Conservation (phyloP, 2,113 vertebrate genomes). For the Dipodomys stephensi region DNA sequence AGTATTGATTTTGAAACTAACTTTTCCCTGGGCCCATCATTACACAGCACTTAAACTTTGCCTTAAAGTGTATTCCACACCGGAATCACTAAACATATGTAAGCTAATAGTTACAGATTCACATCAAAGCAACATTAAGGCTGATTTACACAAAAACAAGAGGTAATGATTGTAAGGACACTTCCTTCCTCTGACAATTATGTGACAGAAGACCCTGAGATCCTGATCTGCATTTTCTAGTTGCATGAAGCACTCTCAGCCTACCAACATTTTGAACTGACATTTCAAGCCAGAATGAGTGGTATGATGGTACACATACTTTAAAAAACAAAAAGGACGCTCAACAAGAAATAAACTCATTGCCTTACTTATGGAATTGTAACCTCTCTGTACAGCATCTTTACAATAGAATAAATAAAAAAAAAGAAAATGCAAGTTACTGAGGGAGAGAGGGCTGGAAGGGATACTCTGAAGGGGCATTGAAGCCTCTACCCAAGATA, state of each 20-base stretch:
- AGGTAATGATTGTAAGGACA: fast-evolving
- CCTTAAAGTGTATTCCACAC: slow-evolving; percentile 16
- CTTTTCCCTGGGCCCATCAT: not conserved
- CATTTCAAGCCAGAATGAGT: not conserved
- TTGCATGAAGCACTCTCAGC: not conserved
- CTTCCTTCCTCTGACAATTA: not conserved
- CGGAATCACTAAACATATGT: not conserved
- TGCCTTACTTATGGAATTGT: too few relatives aligned
- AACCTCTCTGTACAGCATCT: too few relatives aligned
- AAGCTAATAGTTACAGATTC: not conserved
- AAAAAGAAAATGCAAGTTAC: not conserved
- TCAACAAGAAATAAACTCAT: too few relatives aligned
- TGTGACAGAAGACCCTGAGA: not conserved
- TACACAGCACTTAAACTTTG: too few relatives aligned
- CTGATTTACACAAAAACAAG: slow-evolving; percentile 3
- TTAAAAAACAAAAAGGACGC: not conserved
- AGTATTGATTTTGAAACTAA: slow-evolving; percentile 3
- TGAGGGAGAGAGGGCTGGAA: not conserved
- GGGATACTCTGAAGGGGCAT: not conserved
- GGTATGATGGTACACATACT: not conserved
- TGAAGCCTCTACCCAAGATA: slow-evolving; percentile 12
- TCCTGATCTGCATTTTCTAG: not conserved
- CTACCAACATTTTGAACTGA: not conserved
- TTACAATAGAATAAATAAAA: too few relatives aligned
- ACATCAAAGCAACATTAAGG: not conserved